Base-by-base conservation (phyloP, 2,888 invertebrate species). In the Eurytoma adleriae region DNA sequence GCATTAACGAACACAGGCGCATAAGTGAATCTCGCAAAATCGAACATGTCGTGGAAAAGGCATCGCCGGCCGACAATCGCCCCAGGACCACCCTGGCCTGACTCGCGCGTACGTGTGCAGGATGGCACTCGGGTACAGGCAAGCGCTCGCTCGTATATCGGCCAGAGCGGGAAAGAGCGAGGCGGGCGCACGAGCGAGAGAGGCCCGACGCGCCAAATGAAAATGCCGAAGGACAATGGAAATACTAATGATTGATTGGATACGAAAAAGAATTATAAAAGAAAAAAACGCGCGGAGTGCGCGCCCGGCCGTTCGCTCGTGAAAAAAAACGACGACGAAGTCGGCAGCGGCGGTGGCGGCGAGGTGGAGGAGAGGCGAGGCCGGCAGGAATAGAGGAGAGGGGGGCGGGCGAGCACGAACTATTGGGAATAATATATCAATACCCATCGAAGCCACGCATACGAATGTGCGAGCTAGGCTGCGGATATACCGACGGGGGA, bases 201-300 rank as follows among this genome's bases (percentile, higher is more conserved):
- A 64, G 64, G 79, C 57, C 48, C 80, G 75, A 73, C 81, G 80
- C 81, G 81, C 88, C 89, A 89, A 90, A 90, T 90, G 90, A 90
- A 90, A 90, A 90, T 90, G 89, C 90, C 90, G 89, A 89, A 90
- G 89, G 89, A 90, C 90, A 90, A 90, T 90, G 90, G 90, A 90
- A 90, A 90, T 90, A 90, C 90, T 90, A 90, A 90, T 90, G 90
- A 90, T 90, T 90, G 90, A 90, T 90, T 90, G 90, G 90, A 90
- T 90, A 90, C 90, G 90, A 90, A 90, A 90, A 90, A 90, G 90
- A 90, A 90, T 90, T 90, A 90, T 90, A 90, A 90, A 90, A 90
- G 89, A 90, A 90, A 90, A 90, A 89, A 90, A 89, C 88, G 88
- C 87, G 59, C 24, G 78, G 57, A 66, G 71, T 54, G 79, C 57